phyloP scores from a whole-genome alignment of 2,797 vertebrate species.

The Channa striata region DNA sequence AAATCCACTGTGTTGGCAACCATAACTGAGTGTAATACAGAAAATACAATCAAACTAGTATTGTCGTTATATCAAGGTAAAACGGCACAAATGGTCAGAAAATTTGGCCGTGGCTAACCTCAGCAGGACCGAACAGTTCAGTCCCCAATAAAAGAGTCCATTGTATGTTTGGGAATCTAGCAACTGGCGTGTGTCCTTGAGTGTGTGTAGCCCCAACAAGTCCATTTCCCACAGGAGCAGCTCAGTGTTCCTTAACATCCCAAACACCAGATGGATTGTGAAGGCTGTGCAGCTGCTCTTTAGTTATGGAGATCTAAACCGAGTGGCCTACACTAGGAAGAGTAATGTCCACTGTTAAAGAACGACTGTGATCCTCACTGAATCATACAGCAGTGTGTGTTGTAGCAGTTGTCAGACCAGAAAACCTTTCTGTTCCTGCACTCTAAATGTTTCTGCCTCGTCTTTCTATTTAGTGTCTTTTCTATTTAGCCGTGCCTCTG shows the following conservation, averaged over 20 bases:
- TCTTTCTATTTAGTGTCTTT: constrained; percentile 16
- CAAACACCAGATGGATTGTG: constrained; percentile 57
- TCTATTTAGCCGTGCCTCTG: constrained; percentile 7
- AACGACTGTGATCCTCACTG: constrained; percentile 4
- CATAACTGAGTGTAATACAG: too few species aligned
- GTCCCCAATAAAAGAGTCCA: constrained; percentile 40
- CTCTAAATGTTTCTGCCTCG: constrained; percentile 46
- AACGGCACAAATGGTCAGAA: neutral
- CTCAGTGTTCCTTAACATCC: constrained; percentile 47
- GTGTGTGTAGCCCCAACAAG: constrained; percentile 18
- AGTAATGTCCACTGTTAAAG: constrained; percentile 26
- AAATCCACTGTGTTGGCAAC: too few species aligned
- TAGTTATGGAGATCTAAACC: constrained; percentile 61
- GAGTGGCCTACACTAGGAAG: constrained; percentile 51
- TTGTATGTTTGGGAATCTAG: constrained; percentile 53
- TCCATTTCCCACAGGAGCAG: constrained; percentile 54
- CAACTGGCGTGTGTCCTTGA: constrained; percentile 48
- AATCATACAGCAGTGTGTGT: constrained; percentile 11
- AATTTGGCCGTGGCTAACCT: neutral
- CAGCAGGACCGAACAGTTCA: constrained; percentile 10
- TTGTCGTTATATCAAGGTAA: neutral
- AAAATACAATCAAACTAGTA: neutral
- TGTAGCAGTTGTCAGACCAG: constrained; percentile 3
- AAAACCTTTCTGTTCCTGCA: constrained; percentile 23
- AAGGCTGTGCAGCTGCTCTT: constrained; percentile 67